Percentiles rank a stretch among this genome's conserved stretches.
Evolutionary conservation across 2,888 invertebrate genomes (phyloP).

Genomic region (Rhingia rostrata): DNA sequence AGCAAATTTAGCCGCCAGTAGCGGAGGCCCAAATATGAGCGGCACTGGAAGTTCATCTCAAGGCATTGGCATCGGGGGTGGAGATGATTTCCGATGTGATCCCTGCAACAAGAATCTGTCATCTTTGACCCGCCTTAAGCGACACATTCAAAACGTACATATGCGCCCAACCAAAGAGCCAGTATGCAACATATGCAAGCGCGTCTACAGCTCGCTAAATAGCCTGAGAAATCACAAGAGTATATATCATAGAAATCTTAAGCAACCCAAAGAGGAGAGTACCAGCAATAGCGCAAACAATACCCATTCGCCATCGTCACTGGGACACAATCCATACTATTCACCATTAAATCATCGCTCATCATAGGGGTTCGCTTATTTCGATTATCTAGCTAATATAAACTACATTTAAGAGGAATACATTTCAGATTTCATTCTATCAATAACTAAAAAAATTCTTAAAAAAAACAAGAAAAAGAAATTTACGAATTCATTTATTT

Average conservation of each 20-base stretch:
- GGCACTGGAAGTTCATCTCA: constrained; percentile 75
- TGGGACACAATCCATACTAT: constrained; percentile 78
- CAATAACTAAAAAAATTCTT: constrained; percentile 1
- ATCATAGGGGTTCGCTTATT: constrained; percentile 82
- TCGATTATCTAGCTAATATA: constrained; percentile 80
- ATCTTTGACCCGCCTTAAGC: constrained; percentile 93
- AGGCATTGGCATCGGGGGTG: constrained; percentile 80
- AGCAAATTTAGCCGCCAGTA: constrained; percentile 59
- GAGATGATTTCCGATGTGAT: constrained; percentile 95
- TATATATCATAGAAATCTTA: constrained; percentile 93
- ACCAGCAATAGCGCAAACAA: constrained; percentile 74
- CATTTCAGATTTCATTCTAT: constrained; percentile 36
- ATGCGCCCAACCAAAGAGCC: constrained; percentile 95
- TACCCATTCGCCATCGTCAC: constrained; percentile 62
- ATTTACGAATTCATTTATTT: constrained; percentile 78
- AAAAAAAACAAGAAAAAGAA: constrained; percentile 78
- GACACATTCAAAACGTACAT: constrained; percentile 96
- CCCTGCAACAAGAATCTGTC: constrained; percentile 95
- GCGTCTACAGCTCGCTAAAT: constrained; percentile 95
- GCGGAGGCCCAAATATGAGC: constrained; percentile 78
- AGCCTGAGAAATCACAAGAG: constrained; percentile 96
- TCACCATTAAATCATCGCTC: constrained; percentile 81
- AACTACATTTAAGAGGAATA: constrained; percentile 77
- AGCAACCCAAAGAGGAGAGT: constrained; percentile 86
- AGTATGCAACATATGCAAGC: constrained; percentile 95